These are phyloP conservation scores for Nasonovia ribisnigri DNA, from an alignment of 2,888 invertebrate species.

Conservation along the genomic window DNA sequence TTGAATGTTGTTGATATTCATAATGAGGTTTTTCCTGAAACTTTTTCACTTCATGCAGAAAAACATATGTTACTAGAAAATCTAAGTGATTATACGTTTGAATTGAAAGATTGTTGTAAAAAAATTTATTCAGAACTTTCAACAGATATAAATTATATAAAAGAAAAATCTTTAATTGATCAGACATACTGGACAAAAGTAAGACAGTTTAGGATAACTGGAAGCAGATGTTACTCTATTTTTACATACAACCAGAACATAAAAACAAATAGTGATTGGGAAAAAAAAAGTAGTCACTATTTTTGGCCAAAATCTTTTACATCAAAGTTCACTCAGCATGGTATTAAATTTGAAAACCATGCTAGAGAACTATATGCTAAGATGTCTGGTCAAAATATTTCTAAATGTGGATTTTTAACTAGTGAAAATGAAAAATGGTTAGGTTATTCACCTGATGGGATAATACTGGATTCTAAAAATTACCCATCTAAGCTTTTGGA, in stretches of 20 bases:
- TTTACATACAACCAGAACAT: not conserved
- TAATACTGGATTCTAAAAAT: not conserved
- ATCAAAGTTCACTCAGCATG: not conserved
- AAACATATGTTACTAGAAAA: not conserved
- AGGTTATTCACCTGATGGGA: constrained; percentile 21
- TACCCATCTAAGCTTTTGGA: not conserved
- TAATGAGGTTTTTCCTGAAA: no score
- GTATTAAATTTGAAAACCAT: not conserved
- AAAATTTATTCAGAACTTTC: not conserved
- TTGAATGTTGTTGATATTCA: no score
- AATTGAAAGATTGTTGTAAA: constrained; percentile 4
- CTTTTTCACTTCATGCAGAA: not conserved
- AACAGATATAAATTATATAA: not conserved
- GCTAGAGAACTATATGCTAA: constrained; percentile 5
- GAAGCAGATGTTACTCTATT: constrained; percentile 14
- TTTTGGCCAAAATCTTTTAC: constrained; percentile 30
- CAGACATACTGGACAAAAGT: not conserved
- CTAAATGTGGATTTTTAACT: not conserved
- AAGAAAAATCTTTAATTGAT: not conserved
- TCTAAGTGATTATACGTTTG: not conserved
- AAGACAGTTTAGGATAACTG: constrained; percentile 9
- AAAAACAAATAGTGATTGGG: not conserved
- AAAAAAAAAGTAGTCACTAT: not conserved
- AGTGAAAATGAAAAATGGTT: not conserved
- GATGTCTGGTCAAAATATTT: not conserved